These are phyloP conservation scores for Ditylenchus weischeri DNA, from an alignment of 2,888 invertebrate species.

Conservation along the genomic window DNA sequence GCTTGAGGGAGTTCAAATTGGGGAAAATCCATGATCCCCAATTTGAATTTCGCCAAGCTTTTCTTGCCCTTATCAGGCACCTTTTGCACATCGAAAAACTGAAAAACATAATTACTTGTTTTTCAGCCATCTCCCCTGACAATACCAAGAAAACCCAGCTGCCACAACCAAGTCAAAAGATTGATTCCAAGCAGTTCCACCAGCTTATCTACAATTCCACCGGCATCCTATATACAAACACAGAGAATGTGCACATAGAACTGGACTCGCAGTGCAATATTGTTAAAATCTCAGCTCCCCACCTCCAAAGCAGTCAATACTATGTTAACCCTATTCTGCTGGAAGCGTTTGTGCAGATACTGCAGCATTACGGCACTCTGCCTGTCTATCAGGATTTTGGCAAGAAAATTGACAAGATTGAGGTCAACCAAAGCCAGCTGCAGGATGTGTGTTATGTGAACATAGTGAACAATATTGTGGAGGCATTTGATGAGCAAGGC, in stretches of 20 bases:
- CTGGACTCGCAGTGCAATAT: conserved; percentile 7
- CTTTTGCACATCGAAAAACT: too few relatives aligned
- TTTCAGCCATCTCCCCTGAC: too few relatives aligned
- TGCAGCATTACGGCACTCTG: conserved; percentile 9
- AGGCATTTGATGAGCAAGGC: conserved; percentile 13
- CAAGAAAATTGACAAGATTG: conserved; percentile 10
- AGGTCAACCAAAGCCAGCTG: conserved; percentile 9
- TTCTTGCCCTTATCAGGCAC: too few relatives aligned
- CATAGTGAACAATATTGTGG: conserved; percentile 11
- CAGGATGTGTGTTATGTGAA: conserved; percentile 9
- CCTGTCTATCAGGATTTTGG: conserved; percentile 11
- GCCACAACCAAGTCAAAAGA: not conserved
- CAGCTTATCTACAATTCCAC: not conserved
- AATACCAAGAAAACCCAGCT: not conserved
- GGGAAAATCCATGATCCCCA: too few relatives aligned
- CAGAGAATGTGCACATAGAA: too few relatives aligned
- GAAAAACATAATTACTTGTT: too few relatives aligned
- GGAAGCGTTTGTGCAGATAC: conserved; percentile 18
- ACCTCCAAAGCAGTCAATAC: not conserved
- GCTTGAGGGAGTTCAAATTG: too few relatives aligned
- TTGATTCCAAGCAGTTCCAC: not conserved
- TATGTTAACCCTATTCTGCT: conserved; percentile 16
- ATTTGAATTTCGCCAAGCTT: too few relatives aligned
- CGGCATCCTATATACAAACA: not conserved
- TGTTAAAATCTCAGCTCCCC: not conserved